phyloP scores from a whole-genome alignment of 2,888 invertebrate species.

The Drosophila sordidula region DNA sequence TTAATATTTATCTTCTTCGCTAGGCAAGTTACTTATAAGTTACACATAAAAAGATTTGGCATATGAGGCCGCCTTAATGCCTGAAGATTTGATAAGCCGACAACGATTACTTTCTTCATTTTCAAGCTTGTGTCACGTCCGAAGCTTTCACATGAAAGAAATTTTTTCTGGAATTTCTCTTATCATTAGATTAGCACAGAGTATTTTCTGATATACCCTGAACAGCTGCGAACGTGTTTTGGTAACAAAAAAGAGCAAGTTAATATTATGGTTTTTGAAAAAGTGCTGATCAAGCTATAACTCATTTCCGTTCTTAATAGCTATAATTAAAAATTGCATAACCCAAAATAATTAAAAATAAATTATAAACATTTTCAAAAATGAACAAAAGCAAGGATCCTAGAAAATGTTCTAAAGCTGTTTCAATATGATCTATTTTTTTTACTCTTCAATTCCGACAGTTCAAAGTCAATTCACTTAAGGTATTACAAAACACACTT shows the following conservation, averaged over 20 bases:
- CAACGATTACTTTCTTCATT: conserved; percentile 1
- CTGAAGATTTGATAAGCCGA: not conserved
- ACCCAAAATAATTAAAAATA: too few relatives aligned
- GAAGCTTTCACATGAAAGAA: conserved; percentile 24
- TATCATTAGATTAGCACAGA: conserved; percentile 43
- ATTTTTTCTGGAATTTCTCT: conserved; percentile 32
- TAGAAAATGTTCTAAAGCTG: not conserved
- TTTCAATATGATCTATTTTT: not conserved
- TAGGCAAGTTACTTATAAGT: not conserved
- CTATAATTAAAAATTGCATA: too few relatives aligned
- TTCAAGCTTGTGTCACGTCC: conserved; percentile 6
- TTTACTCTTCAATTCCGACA: not conserved
- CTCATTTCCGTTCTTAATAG: conserved; percentile 23
- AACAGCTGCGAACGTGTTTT: conserved; percentile 38
- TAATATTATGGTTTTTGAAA: not conserved
- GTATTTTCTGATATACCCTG: conserved; percentile 38
- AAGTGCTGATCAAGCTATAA: conserved; percentile 25
- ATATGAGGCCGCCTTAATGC: not conserved
- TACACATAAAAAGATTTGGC: not conserved
- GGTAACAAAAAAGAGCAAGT: conserved; percentile 1
- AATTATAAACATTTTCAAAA: too few relatives aligned
- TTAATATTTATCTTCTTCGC: not conserved
- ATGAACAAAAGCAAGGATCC: too few relatives aligned
- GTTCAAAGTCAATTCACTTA: not conserved
- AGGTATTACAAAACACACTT: conserved; percentile 14